Base-by-base conservation (phyloP, 2,113 vertebrate genomes). In the Aptenodytes forsteri region DNA sequence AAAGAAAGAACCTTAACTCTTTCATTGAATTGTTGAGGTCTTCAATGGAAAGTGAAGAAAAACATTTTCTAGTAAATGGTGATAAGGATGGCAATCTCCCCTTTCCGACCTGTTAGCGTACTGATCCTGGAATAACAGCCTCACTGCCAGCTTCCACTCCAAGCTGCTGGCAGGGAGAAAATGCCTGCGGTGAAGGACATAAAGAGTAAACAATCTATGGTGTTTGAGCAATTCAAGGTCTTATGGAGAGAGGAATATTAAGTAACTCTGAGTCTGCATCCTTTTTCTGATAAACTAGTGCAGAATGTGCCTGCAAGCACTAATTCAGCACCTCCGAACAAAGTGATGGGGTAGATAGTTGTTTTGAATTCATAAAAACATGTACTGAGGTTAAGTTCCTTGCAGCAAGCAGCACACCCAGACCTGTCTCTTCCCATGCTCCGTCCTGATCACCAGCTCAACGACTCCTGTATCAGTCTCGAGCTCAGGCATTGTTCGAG, bases 401-500 rank as follows among this genome's bases (percentile, higher is more conserved):
- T 20, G 12, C 34, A 23, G 18, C 32, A 69, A 5, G 32, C 56
- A 12, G 40, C 25, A 15, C 66, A 38, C 22, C 21, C 54, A 46
- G 78, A 30, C 52, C 54, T 61, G 61, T 17, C 47, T 52, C n/a
- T 38, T 67, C 70, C 52, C 21, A 10, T 7, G 26, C 17, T 18
- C 32, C 1, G 1, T 36, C 32, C 59, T 66, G 9, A 17, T 66
- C 34, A 20, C 34, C 40, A 61, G 47, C 44, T 67, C 2, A 3
- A 20, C 10, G 3, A 0, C 54, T 67, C 62, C 21, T 32, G 32
- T 7, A 16, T 12, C 17, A 19, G 17, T 34, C 32, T 56, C 0
- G 7, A 36, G 23, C 34, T 54, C 62, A 36, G 55, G 4, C 1
- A 1, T 11, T 49, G 11, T 49, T 32, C 1, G 7, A 87, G 80